These are phyloP conservation scores for Coracopsis vasa DNA, from an alignment of 2,113 vertebrate genomes.

Conservation along the genomic window DNA sequence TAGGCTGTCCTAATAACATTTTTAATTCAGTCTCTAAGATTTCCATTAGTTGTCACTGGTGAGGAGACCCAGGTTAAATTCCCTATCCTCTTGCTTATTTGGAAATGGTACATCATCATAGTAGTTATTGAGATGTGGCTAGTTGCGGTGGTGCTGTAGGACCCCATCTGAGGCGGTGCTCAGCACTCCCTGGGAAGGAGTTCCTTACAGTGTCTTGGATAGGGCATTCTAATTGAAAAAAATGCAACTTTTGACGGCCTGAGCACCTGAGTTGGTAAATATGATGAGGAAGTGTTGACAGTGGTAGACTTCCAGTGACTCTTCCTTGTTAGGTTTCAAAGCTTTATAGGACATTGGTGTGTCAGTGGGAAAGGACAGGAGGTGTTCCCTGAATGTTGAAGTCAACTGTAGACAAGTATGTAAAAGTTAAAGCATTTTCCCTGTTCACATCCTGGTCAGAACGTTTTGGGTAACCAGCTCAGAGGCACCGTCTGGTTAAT, in stretches of 20 bases:
- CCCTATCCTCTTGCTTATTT: background rate
- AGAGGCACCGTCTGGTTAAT: background rate
- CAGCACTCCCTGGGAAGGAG: background rate
- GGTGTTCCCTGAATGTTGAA: conserved; percentile 37
- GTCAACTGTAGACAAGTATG: background rate
- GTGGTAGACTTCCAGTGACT: background rate
- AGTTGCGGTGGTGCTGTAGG: background rate
- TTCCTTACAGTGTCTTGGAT: background rate
- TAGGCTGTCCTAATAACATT: background rate
- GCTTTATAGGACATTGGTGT: background rate
- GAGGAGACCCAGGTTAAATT: background rate
- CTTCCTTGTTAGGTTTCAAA: background rate
- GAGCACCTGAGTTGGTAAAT: background rate
- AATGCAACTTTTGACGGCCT: background rate
- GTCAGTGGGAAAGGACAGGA: background rate
- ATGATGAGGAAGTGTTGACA: background rate
- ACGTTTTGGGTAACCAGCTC: background rate
- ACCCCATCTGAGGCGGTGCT: background rate
- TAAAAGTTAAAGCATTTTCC: background rate
- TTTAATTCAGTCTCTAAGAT: background rate
- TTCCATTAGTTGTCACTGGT: background rate
- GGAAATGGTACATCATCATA: background rate
- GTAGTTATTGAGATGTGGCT: background rate
- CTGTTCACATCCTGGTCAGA: background rate
- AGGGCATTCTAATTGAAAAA: background rate